Base-by-base conservation (phyloP, 2,113 vertebrate species). In the Glaucidium brasilianum region DNA sequence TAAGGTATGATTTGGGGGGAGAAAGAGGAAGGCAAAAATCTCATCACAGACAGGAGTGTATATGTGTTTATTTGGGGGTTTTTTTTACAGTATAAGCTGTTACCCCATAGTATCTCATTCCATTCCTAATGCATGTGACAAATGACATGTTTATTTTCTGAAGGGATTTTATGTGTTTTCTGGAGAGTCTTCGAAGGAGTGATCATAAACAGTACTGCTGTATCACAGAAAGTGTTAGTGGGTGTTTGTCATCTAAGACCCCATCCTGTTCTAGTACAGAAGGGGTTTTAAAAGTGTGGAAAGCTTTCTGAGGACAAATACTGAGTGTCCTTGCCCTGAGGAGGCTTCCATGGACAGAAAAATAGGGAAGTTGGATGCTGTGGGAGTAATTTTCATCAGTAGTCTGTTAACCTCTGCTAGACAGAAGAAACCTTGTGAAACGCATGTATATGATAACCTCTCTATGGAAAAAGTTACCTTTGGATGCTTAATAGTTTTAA, bases 1-100 rank as follows among this genome's bases (percentile, higher is more conserved):
- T 34, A 45, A 94, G 90, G 85, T 93, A 92, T 63, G 88, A 62
- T 62, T 3, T 17, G 9, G 12, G 10, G 68, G 7, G 11, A 34
- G n/a, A 23, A 74, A 32, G 25, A 49, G 21, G 14, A 75, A 83
- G 60, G 30, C n/a, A 78, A 67, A 76, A 84, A 76, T 60, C 52
- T 16, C 1, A 0, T 80, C 52, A 26, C 1, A 1, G 76, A 45
- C 32, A 49, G 18, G 41, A 78, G 7, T 18, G 2, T 35, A 21
- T 35, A 37, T 90, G 41, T 71, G 55, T 6, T 34, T 9, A 13
- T 45, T 43, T 50, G 35, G 41, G 17, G 39, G 8, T 2, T 29
- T 80, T 88, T 58, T 60, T 41, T 11, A 10, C 56, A 72, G 0
- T 13, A 17, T 85, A 50, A 87, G 13, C 6, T 87, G 19, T 94